These are phyloP conservation scores for Hydroisotoma schaefferi DNA, from an alignment of 2,888 invertebrate species.

Conservation along the genomic window DNA sequence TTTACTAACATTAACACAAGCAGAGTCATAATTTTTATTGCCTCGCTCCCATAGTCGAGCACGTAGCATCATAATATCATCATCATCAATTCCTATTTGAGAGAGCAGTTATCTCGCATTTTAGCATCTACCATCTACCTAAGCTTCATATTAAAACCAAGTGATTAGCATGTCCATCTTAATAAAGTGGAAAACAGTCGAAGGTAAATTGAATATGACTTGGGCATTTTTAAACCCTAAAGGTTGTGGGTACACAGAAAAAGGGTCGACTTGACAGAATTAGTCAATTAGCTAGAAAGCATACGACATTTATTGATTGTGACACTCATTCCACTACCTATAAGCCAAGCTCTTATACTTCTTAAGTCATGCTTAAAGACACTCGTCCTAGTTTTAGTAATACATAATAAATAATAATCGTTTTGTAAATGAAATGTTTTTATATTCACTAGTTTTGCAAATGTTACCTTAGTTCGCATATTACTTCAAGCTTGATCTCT, in stretches of 20 bases:
- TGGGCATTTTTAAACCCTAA: neutral
- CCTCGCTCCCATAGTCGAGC: neutral
- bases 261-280: neutral
- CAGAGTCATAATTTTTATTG: conserved; percentile 7
- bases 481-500: no score
- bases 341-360: no score
- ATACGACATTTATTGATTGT: neutral
- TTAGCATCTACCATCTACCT: no score
- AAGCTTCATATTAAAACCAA: no score
- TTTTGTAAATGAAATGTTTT: no score
- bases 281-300: neutral
- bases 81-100: neutral
- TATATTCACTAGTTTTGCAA: no score
- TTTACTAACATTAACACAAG: conserved; percentile 13
- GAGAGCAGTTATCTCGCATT: neutral
- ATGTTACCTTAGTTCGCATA: no score
- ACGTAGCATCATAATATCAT: neutral
- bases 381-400: no score
- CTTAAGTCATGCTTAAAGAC: no score
- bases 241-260: no score
- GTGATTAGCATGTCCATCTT: conserved; percentile 4
- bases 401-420: no score
- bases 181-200: conserved; percentile 4
- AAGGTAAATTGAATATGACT: no score
- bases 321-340: conserved; percentile 1